A percentile compares a stretch with the other conserved stretches of the same genome.
These are phyloP conservation scores for Sapajus apella DNA, from an alignment of 2,113 vertebrate species.

Conservation along the genomic window DNA sequence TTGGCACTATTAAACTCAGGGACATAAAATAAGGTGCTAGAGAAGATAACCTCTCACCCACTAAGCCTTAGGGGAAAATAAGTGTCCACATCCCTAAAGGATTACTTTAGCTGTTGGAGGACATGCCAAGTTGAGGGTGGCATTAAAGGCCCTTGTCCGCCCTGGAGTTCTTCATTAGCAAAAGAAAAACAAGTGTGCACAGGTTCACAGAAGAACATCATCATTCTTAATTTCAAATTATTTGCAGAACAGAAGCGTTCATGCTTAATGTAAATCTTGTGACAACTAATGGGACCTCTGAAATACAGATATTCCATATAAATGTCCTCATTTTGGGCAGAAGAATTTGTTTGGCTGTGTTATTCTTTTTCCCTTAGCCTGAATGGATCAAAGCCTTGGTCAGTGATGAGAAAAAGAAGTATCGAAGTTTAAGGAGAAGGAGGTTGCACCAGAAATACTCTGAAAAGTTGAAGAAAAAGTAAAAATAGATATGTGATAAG, in stretches of 20 bases:
- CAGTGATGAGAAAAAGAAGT: background rate
- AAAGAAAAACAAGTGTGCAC: background rate
- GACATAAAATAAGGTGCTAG: slow-evolving; percentile 77
- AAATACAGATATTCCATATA: background rate
- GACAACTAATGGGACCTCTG: background rate
- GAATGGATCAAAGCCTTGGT: background rate
- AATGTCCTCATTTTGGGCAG: background rate
- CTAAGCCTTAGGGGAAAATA: slow-evolving; percentile 66
- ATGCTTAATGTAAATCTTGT: background rate
- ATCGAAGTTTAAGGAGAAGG: background rate
- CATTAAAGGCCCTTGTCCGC: slow-evolving; percentile 67
- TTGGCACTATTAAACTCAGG: slow-evolving; percentile 77
- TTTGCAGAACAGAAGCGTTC: background rate
- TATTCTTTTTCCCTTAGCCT: background rate
- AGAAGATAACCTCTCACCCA: slow-evolving; percentile 77
- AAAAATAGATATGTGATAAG: background rate
- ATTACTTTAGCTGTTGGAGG: slow-evolving; percentile 59
- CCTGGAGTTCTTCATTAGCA: slow-evolving; percentile 13
- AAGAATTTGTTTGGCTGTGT: background rate
- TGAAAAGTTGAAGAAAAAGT: background rate
- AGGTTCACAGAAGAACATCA: fast-evolving
- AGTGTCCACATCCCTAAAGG: slow-evolving; percentile 44
- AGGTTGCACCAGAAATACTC: background rate
- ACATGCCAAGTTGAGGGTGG: slow-evolving; percentile 74
- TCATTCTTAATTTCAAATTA: background rate